Percentiles rank a stretch among this genome's conserved stretches.
These are phyloP conservation scores for Nomada ruficornis DNA, from an alignment of 2,888 invertebrate species.

Conservation along the genomic window DNA sequence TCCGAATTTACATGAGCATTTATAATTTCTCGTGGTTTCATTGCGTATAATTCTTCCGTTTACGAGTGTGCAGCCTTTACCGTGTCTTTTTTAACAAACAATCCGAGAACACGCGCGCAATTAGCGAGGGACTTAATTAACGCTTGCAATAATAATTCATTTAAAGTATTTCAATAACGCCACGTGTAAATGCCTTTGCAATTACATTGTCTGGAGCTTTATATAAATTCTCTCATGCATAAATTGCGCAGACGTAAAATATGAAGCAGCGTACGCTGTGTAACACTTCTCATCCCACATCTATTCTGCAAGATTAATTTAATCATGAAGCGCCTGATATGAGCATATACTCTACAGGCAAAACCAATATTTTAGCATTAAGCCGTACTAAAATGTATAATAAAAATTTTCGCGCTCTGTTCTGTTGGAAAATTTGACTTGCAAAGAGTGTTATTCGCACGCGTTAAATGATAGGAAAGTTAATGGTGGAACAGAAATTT, in stretches of 20 bases:
- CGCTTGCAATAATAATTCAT: slow-evolving; percentile 1
- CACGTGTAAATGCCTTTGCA: neutral
- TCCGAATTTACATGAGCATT: neutral
- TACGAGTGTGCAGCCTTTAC: neutral
- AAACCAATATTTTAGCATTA: no score
- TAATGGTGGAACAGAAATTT: slow-evolving; percentile 44
- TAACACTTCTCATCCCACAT: no score
- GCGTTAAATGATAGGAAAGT: slow-evolving; percentile 46
- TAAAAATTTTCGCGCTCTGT: no score
- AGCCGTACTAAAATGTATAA: no score
- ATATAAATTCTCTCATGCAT: neutral
- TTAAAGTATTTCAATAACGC: slow-evolving; percentile 1
- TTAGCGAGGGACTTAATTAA: slow-evolving; percentile 8
- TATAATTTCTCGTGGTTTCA: neutral
- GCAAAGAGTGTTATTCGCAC: slow-evolving; percentile 52
- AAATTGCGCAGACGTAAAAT: neutral
- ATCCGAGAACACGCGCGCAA: neutral
- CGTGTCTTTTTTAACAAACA: neutral
- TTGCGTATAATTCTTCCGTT: slow-evolving; percentile 7
- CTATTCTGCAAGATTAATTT: no score
- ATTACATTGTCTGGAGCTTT: neutral
- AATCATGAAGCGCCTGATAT: no score
- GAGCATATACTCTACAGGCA: no score
- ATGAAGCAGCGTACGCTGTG: neutral
- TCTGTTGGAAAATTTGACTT: neutral